Evolutionary conservation across 2,797 vertebrate genomes (phyloP).

Genomic region (Sebastes flavidus): DNA sequence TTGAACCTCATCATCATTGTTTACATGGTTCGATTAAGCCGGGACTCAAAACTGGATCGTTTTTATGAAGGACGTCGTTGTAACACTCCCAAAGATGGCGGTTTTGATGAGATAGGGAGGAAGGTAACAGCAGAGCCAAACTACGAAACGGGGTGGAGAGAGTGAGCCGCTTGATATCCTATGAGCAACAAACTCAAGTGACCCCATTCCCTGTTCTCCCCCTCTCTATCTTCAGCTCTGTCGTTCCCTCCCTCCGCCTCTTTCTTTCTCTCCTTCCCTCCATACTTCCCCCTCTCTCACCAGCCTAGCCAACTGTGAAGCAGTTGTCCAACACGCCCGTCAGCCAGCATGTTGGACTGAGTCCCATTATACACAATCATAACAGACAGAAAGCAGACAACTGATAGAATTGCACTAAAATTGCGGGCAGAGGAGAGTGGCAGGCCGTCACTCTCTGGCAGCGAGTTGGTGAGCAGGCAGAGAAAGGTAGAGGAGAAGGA

Average conservation of each 20-base stretch:
- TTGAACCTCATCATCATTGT: constrained; percentile 46
- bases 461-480: constrained; percentile 17
- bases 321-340: constrained; percentile 80
- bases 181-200: constrained; percentile 85
- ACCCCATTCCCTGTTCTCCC: constrained; percentile 74
- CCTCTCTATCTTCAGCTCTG: constrained; percentile 63
- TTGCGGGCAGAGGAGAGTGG: constrained; percentile 43
- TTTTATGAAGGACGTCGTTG: constrained; percentile 59
- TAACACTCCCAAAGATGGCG: constrained; percentile 76
- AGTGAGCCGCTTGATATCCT: constrained; percentile 76
- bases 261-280: constrained; percentile 26
- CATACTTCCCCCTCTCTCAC: constrained; percentile 47
- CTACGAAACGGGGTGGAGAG: constrained; percentile 71
- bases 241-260: constrained; percentile 55
- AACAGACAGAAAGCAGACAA: constrained; percentile 74
- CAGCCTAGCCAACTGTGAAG: constrained; percentile 75
- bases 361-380: constrained; percentile 76
- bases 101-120: constrained; percentile 69
- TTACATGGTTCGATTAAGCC: constrained; percentile 42
- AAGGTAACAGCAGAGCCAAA: constrained; percentile 65
- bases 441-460: constrained; percentile 37
- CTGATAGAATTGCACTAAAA: constrained; percentile 61
- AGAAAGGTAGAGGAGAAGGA: constrained; percentile 27
- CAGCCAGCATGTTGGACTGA: constrained; percentile 70
- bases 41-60: constrained; percentile 35